These are phyloP conservation scores for Rhegmatorhina hoffmannsi DNA, from an alignment of 2,113 vertebrate species.

Conservation along the genomic window DNA sequence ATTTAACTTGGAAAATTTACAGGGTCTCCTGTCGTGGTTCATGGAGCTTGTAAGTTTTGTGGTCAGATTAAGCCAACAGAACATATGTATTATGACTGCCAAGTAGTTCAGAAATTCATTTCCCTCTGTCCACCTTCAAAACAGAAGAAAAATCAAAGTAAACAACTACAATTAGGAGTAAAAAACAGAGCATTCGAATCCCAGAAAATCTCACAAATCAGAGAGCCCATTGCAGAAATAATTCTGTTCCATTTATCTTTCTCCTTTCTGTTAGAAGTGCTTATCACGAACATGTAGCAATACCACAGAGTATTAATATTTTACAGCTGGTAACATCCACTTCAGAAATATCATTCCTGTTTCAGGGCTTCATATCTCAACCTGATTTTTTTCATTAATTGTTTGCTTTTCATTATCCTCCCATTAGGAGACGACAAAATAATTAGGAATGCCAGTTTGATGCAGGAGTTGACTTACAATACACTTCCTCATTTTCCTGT, in stretches of 20 bases:
- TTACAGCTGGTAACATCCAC: neutral
- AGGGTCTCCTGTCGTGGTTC: neutral
- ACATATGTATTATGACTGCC: neutral
- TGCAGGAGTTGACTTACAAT: neutral
- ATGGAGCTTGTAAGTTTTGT: neutral
- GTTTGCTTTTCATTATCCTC: neutral
- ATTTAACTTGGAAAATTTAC: constrained; percentile 32
- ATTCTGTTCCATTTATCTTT: neutral
- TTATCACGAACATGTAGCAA: neutral
- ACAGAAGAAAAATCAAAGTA: neutral
- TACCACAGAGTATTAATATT: neutral
- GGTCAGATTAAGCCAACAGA: neutral
- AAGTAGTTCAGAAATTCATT: neutral
- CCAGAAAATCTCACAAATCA: neutral
- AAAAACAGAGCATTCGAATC: neutral
- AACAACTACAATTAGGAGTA: neutral
- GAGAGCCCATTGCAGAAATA: neutral
- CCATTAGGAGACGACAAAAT: constrained; percentile 1
- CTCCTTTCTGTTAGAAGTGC: neutral
- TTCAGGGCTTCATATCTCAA: constrained; percentile 2
- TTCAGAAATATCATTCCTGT: neutral
- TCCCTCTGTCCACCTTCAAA: neutral
- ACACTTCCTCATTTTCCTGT: neutral
- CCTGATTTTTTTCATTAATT: neutral
- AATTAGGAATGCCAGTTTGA: neutral